phyloP scores from a whole-genome alignment of 2,888 invertebrate species.

The Agapetus fuscipes region DNA sequence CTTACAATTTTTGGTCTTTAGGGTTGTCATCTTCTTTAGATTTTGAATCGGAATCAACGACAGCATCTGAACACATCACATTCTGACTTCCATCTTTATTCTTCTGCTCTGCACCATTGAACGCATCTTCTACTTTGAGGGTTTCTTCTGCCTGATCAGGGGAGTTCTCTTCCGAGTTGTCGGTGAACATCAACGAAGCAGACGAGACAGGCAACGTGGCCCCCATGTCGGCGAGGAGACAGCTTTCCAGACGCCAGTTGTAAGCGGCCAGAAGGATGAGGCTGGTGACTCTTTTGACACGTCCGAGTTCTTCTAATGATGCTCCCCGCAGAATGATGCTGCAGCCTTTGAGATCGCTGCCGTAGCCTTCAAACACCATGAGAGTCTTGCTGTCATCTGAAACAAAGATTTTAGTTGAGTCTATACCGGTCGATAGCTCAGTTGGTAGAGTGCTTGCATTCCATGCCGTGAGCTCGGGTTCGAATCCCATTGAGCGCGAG shows the following conservation, averaged over 20 bases:
- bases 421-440: too few species aligned
- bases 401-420: not conserved
- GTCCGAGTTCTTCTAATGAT: conserved; percentile 58
- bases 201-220: conserved; percentile 32
- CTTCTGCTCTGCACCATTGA: too few species aligned
- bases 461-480: too few species aligned
- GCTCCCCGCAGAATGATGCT: conserved; percentile 81
- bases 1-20: too few species aligned
- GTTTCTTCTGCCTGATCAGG: conserved; percentile 24
- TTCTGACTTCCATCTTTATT: too few species aligned
- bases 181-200: conserved; percentile 36
- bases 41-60: too few species aligned
- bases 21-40: too few species aligned
- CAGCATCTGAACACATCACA: too few species aligned
- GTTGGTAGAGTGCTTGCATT: too few species aligned
- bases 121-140: not conserved
- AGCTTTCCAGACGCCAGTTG: conserved; percentile 86
- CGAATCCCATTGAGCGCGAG: too few species aligned
- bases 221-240: conserved; percentile 82
- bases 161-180: conserved; percentile 32
- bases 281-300: conserved; percentile 74
- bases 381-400: conserved; percentile 68
- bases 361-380: conserved; percentile 90
- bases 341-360: conserved; percentile 72
- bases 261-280: conserved; percentile 78